Evolutionary conservation across 2,113 vertebrate genomes (phyloP).

Genomic region (Equus przewalskii): DNA sequence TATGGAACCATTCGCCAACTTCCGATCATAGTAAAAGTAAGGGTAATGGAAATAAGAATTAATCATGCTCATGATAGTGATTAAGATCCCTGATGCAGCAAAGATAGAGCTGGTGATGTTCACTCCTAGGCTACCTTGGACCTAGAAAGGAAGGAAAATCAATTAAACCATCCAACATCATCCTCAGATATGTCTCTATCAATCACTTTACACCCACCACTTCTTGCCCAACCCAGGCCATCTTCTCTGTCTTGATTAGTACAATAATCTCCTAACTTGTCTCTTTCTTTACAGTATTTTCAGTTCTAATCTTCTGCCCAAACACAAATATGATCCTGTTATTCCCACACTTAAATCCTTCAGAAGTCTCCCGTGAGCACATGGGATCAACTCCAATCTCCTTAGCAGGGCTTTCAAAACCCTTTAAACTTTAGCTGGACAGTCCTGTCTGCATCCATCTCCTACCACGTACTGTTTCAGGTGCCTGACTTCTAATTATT

Average conservation of each 20-base stretch:
- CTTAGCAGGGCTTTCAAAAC: background rate
- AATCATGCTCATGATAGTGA: fast-evolving
- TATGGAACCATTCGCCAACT: background rate
- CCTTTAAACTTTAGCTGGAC: background rate
- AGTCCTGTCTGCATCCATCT: too few species aligned
- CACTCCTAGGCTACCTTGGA: constrained; percentile 60
- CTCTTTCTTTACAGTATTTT: background rate
- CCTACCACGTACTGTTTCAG: background rate
- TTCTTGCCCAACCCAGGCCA: background rate
- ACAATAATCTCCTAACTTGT: background rate
- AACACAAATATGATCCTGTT: background rate
- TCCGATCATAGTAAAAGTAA: too few species aligned
- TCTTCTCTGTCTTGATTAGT: background rate
- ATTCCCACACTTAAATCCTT: background rate
- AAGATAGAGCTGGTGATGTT: constrained; percentile 64
- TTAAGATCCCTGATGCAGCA: background rate
- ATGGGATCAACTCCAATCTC: background rate
- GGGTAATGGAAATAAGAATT: too few species aligned
- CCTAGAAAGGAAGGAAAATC: constrained; percentile 35
- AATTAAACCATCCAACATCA: background rate
- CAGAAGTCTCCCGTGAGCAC: too few species aligned
- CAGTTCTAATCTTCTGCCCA: background rate
- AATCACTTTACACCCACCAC: too few species aligned
- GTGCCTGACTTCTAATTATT: background rate
- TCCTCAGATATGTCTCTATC: background rate